A percentile compares a stretch with the other conserved stretches of the same genome.
Conservation (phyloP, 2,113 vertebrate genomes). For the Physeter macrocephalus region DNA sequence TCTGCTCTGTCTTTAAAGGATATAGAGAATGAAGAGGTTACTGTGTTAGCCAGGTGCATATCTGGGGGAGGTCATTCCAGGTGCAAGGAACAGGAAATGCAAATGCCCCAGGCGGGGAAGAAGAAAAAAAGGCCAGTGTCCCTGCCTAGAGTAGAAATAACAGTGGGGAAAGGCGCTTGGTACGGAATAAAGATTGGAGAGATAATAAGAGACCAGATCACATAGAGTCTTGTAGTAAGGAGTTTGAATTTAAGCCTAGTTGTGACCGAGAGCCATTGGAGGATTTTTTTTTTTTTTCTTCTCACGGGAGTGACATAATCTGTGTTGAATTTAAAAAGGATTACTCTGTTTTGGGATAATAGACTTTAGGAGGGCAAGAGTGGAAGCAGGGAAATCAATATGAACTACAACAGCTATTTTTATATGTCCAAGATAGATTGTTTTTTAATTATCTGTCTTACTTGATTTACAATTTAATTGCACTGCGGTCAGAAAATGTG, state of each 20-base stretch:
- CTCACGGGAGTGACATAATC: background rate
- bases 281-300: background rate
- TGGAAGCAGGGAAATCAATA: background rate
- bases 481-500: background rate
- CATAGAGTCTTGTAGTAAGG: background rate
- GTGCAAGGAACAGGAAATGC: background rate
- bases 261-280: background rate
- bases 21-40: background rate
- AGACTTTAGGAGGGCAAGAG: background rate
- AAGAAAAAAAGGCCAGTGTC: background rate
- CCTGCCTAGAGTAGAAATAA: background rate
- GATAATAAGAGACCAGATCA: background rate
- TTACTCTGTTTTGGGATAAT: background rate
- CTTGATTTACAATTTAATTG: constrained; percentile 28
- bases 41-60: too few relatives aligned
- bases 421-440: background rate
- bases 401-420: background rate
- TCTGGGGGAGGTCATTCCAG: background rate
- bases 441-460: constrained; percentile 27
- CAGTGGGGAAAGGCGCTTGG: background rate
- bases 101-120: background rate
- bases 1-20: background rate
- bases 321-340: constrained; percentile 3
- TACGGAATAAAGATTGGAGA: background rate
- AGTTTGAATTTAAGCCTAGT: background rate